These are phyloP conservation scores for Brachycybe producta DNA, from an alignment of 2,888 invertebrate genomes.

Conservation along the genomic window DNA sequence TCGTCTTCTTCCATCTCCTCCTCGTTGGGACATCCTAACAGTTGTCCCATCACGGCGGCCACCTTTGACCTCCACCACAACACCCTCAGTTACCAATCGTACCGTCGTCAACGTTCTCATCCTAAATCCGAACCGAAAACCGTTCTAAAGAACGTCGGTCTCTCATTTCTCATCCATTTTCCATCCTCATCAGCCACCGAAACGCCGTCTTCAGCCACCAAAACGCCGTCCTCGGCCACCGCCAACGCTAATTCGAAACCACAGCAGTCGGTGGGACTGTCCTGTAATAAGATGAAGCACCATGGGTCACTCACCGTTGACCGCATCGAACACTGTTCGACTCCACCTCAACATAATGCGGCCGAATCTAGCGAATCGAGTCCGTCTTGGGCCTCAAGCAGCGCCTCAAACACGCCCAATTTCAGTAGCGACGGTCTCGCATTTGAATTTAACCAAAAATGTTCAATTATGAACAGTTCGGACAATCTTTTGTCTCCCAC, in stretches of 20 bases:
- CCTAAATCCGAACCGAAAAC: too few species aligned
- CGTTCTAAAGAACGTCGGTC: background rate
- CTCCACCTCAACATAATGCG: background rate
- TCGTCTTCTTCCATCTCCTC: too few species aligned
- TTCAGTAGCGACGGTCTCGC: conserved; percentile 18
- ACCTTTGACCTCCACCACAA: too few species aligned
- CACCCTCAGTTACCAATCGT: too few species aligned
- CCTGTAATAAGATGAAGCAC: conserved; percentile 10
- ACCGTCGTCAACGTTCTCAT: too few species aligned
- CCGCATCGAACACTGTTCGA: conserved; percentile 10
- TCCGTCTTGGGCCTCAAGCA: conserved; percentile 24
- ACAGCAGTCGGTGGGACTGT: background rate
- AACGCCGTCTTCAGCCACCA: background rate
- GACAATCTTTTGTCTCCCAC: conserved; percentile 17
- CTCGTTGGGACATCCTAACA: background rate
- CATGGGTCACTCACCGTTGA: conserved; percentile 16
- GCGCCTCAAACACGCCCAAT: conserved; percentile 24
- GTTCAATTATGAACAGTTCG: conserved; percentile 14
- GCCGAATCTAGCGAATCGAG: conserved; percentile 21
- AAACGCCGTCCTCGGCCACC: background rate
- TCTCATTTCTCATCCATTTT: background rate
- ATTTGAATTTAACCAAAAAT: conserved; percentile 19
- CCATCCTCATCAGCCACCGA: background rate
- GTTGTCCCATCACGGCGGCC: background rate
- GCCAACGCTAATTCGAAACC: background rate